Percentiles rank a stretch among this genome's conserved stretches.
Evolutionary conservation across 2,113 vertebrate genomes (phyloP).

Genomic region (Zapus hudsonius): DNA sequence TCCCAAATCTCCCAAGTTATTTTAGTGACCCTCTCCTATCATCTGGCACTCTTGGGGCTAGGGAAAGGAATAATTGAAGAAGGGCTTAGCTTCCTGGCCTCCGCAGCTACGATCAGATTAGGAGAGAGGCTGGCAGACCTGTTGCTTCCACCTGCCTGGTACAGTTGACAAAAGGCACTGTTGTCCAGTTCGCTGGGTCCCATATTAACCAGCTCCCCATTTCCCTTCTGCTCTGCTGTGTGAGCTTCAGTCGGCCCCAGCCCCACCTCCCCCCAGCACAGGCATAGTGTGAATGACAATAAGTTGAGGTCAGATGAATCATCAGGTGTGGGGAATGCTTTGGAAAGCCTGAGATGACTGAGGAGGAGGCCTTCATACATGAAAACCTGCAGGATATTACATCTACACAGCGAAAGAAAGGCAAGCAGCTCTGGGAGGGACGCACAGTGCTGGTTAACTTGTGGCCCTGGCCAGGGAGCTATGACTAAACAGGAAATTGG

Average conservation of each 20-base stretch:
- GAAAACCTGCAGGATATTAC: background rate
- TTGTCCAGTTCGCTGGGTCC: background rate
- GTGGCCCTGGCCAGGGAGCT: background rate
- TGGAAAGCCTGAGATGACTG: background rate
- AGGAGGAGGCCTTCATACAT: background rate
- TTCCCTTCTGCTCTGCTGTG: background rate
- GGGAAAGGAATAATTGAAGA: background rate
- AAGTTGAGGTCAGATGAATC: background rate
- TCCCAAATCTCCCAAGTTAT: background rate
- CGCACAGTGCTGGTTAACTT: background rate
- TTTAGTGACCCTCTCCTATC: background rate
- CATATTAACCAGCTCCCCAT: background rate
- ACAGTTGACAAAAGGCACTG: background rate
- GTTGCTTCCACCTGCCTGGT: background rate
- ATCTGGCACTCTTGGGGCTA: background rate
- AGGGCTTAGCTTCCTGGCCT: background rate
- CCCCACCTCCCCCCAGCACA: background rate
- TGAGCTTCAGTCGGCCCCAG: background rate
- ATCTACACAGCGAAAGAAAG: background rate
- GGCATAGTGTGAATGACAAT: background rate
- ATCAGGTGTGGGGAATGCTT: background rate
- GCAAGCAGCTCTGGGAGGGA: background rate
- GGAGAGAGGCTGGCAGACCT: background rate
- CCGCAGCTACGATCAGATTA: background rate
- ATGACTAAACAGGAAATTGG: conserved; percentile 77